Evolutionary conservation across 30 jellyfish, hydroid and myxozoan species (phyloP).

Genomic region (Hydractinia echinata): DNA sequence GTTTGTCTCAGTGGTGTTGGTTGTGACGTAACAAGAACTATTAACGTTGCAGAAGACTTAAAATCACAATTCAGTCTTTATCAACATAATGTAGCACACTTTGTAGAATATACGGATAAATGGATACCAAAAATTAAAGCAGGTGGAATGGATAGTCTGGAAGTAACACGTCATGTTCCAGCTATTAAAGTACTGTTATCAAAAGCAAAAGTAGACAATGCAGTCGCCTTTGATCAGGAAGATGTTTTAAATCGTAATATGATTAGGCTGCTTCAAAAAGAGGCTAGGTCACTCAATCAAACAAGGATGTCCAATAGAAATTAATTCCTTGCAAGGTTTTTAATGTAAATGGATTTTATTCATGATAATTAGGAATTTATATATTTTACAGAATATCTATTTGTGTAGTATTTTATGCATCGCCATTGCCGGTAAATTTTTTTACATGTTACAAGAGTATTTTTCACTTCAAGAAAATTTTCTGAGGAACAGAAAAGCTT

Average conservation of each 20-base stretch:
- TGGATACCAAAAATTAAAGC: constrained; percentile 33
- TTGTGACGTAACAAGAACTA: constrained; percentile 10
- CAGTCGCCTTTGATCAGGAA: not conserved
- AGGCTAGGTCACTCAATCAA: too few relatives aligned
- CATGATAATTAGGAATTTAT: too few relatives aligned
- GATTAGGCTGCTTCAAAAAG: not conserved
- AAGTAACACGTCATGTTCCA: constrained; percentile 28
- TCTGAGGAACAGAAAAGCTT: too few relatives aligned
- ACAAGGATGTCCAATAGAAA: too few relatives aligned
- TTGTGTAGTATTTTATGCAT: too few relatives aligned
- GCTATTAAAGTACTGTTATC: constrained; percentile 10
- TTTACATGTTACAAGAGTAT: too few relatives aligned
- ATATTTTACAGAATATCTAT: too few relatives aligned
- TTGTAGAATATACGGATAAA: constrained; percentile 7
- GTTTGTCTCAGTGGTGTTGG: constrained; percentile 23
- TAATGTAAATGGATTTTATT: too few relatives aligned
- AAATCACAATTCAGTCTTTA: constrained; percentile 14
- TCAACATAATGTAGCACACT: constrained; percentile 12
- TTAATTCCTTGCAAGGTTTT: too few relatives aligned
- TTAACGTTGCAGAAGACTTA: constrained; percentile 32
- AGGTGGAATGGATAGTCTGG: constrained; percentile 4
- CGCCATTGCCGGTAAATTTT: too few relatives aligned
- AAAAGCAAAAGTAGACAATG: constrained; percentile 18
- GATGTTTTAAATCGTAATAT: constrained; percentile 4
- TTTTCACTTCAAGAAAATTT: too few relatives aligned